A percentile compares a stretch with the other conserved stretches of the same genome.
These are phyloP conservation scores for Barnardius zonarius DNA, from an alignment of 2,113 vertebrate genomes.

Conservation along the genomic window DNA sequence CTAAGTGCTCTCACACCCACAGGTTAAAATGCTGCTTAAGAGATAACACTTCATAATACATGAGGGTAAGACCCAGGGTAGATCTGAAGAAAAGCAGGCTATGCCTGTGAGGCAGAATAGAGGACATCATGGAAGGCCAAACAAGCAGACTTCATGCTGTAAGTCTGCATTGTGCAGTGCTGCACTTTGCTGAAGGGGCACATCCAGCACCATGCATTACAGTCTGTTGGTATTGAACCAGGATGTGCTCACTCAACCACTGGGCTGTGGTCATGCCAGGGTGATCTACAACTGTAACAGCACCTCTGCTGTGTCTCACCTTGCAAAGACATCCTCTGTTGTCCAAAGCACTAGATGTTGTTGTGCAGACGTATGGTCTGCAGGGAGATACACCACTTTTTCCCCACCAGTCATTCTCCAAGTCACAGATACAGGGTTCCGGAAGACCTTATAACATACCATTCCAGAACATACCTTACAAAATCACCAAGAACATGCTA, in stretches of 20 bases:
- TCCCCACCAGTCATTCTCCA: neutral
- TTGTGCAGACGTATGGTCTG: neutral
- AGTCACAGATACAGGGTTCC: neutral
- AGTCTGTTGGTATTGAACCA: neutral
- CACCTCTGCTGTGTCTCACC: neutral
- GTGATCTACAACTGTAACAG: neutral
- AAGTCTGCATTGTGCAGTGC: neutral
- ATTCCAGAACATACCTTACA: neutral
- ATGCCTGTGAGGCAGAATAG: neutral
- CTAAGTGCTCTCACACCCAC: neutral
- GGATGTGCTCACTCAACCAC: neutral
- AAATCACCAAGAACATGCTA: neutral
- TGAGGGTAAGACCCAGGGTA: neutral
- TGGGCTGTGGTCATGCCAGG: accelerated
- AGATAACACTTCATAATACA: neutral
- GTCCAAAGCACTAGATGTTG: neutral
- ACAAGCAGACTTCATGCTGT: neutral
- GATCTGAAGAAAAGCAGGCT: neutral
- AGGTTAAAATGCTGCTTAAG: neutral
- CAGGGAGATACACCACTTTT: neutral
- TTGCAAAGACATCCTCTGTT: neutral
- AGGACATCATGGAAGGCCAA: neutral
- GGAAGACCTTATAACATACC: neutral
- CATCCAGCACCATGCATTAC: accelerated
- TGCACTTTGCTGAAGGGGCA: neutral